Conservation (phyloP, 2,113 vertebrate genomes). For the Micronycteris hirsuta region DNA sequence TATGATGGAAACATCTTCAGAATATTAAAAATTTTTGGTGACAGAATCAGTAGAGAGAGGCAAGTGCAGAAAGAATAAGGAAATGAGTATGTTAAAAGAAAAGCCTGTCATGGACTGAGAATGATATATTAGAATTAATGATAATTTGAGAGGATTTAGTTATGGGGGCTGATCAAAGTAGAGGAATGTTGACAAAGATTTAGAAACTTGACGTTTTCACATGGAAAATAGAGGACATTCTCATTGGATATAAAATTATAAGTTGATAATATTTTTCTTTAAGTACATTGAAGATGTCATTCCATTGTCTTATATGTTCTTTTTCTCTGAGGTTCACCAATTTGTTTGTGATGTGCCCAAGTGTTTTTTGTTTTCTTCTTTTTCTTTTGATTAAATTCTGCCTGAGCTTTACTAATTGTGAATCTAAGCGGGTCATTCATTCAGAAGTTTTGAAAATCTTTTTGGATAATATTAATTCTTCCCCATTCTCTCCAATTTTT, state of each 20-base stretch:
- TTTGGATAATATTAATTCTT: neutral
- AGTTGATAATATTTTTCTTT: neutral
- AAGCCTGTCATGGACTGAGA: neutral
- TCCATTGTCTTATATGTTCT: neutral
- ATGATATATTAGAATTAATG: neutral
- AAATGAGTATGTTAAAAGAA: neutral
- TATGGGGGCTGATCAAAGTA: neutral
- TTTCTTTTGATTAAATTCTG: neutral
- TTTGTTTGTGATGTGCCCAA: neutral
- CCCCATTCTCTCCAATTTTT: neutral
- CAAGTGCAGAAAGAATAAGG: neutral
- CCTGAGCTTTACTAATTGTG: neutral
- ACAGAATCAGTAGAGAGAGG: neutral
- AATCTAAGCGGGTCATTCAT: neutral
- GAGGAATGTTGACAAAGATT: neutral
- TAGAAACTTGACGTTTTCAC: neutral
- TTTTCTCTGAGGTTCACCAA: neutral
- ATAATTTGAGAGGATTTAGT: neutral
- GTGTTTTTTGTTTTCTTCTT: neutral
- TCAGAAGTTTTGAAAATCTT: neutral
- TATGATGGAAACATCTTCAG: neutral
- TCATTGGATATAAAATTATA: neutral
- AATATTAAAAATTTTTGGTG: neutral
- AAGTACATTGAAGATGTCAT: neutral
- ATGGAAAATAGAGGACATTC: neutral